A percentile compares a stretch with the other conserved stretches of the same genome.
Conservation (phyloP, 2,888 invertebrate species). For the Caenorhabditis sp. region DNA sequence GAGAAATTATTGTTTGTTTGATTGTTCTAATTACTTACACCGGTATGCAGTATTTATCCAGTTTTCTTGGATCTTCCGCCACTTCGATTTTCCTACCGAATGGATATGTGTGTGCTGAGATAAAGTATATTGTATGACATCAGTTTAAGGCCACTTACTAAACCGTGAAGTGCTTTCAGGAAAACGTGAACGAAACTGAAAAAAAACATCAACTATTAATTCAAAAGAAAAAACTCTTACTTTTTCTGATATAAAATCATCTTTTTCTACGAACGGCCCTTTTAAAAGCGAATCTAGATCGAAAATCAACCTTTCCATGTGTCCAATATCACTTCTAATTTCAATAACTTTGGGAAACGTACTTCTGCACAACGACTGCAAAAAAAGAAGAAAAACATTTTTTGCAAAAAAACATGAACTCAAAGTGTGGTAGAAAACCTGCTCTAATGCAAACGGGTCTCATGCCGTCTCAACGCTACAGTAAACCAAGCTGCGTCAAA, state of each 20-base stretch:
- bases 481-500: slow-evolving; percentile 10
- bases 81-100: background rate
- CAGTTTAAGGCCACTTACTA: background rate
- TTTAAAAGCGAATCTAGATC: background rate
- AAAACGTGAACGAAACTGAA: background rate
- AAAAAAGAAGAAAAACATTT: too few relatives aligned
- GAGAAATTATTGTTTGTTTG: too few relatives aligned
- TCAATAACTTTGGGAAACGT: too few relatives aligned
- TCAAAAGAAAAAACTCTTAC: background rate
- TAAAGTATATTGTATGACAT: background rate
- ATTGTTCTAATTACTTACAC: too few relatives aligned
- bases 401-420: background rate
- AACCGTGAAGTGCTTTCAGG: background rate
- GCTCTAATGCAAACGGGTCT: slow-evolving; percentile 32
- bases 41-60: background rate
- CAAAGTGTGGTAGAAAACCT: slow-evolving; percentile 3
- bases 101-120: background rate
- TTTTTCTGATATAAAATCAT: background rate
- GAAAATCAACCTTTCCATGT: background rate
- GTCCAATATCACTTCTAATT: too few relatives aligned
- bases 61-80: background rate
- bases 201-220: background rate
- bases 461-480: slow-evolving; percentile 20
- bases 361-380: too few relatives aligned
- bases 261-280: background rate